phyloP scores from a whole-genome alignment of 2,113 vertebrate species.

The Gnathonemus longibarbis region DNA sequence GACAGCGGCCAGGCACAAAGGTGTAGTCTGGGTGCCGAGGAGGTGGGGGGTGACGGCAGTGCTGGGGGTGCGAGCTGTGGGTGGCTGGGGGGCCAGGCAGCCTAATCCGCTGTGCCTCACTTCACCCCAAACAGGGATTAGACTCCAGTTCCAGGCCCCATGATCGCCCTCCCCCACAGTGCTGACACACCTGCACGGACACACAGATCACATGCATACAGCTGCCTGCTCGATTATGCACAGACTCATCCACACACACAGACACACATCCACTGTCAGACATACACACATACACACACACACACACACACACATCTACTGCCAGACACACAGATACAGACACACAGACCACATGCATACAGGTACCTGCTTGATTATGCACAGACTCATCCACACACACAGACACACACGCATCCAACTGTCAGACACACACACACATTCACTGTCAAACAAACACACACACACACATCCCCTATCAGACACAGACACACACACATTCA shows the following conservation, averaged over 20 bases:
- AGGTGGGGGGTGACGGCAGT: constrained; percentile 20
- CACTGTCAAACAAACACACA: neutral
- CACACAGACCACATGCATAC: too few species aligned
- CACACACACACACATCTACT: neutral
- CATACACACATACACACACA: neutral
- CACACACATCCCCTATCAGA: neutral
- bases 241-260: constrained; percentile 9
- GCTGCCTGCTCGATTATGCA: neutral
- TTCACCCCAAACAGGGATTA: constrained; percentile 86
- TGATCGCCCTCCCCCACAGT: constrained; percentile 72
- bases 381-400: neutral
- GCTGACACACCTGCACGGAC: constrained; percentile 24
- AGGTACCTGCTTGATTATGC: too few species aligned
- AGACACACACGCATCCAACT: neutral
- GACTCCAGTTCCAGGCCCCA: constrained; percentile 76
- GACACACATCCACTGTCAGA: neutral
- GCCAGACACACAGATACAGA: constrained; percentile 10
- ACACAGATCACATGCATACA: neutral
- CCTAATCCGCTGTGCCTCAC: constrained; percentile 85
- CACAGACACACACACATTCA: neutral
- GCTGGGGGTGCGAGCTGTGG: constrained; percentile 32
- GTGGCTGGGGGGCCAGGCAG: constrained; percentile 78
- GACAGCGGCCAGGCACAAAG: neutral
- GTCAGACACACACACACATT: neutral
- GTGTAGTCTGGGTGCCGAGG: constrained; percentile 12